Conservation (phyloP, 1,140 invertebrate species). For the Eriocheir sinensis region DNA sequence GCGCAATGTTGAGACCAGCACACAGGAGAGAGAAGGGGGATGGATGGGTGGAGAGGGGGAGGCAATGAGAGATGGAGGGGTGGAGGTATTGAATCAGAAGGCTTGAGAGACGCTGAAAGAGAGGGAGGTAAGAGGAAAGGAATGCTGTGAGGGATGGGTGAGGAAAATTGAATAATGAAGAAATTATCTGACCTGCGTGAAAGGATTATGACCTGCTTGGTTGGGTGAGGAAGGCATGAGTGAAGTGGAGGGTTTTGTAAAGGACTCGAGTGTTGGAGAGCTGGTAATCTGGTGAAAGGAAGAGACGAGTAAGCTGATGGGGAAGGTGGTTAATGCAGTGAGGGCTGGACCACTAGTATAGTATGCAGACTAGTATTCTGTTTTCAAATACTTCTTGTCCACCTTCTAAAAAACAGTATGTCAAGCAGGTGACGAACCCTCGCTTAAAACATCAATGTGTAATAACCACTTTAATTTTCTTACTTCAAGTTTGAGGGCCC, state of each 20-base stretch:
- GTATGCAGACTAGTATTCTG: not conserved
- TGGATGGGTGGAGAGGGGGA: not conserved
- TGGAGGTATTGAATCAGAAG: not conserved
- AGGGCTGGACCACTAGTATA: not conserved
- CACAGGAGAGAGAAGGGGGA: not conserved
- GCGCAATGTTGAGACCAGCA: constrained; percentile 27
- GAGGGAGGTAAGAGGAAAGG: constrained; percentile 3
- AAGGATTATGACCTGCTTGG: not conserved
- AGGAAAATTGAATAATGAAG: not conserved
- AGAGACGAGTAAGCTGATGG: not conserved
- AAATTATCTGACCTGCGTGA: not conserved
- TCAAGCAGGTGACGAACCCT: too few species aligned
- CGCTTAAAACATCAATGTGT: too few species aligned
- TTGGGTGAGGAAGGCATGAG: not conserved
- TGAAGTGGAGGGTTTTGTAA: not conserved
- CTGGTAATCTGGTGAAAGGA: not conserved
- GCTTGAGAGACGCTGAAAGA: not conserved
- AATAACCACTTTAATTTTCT: too few species aligned
- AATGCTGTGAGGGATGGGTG: not conserved
- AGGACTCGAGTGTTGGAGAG: not conserved
- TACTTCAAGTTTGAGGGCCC: too few species aligned
- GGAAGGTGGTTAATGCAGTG: not conserved
- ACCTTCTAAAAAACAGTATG: too few species aligned
- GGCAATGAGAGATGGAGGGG: not conserved
- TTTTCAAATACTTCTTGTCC: too few species aligned